Conservation (phyloP, 2,113 vertebrate species). For the Corythornis cristatus region DNA sequence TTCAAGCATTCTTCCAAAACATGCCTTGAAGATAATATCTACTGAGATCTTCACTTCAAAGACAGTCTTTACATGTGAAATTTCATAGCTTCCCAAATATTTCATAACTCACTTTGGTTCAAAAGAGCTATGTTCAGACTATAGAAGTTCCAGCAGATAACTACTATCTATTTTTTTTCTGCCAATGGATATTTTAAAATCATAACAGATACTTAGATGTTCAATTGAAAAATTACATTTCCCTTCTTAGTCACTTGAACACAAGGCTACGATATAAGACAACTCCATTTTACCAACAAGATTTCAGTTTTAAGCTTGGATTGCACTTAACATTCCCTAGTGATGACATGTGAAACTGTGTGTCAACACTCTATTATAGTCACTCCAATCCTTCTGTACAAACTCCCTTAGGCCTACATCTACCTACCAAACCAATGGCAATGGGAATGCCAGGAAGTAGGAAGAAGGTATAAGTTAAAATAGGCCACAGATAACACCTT, state of each 20-base stretch:
- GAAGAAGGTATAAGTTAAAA: neutral
- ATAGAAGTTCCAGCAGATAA: neutral
- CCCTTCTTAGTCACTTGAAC: neutral
- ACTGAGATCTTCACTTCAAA: neutral
- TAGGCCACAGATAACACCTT: neutral
- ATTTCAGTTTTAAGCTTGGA: neutral
- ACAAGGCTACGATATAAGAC: neutral
- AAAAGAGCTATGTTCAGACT: neutral
- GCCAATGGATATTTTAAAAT: neutral
- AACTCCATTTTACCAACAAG: fast-evolving
- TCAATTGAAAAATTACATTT: neutral
- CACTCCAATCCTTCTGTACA: neutral
- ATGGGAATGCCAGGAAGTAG: neutral
- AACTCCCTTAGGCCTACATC: neutral
- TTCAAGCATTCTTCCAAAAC: neutral
- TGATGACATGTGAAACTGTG: neutral
- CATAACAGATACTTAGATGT: neutral
- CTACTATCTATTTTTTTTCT: neutral
- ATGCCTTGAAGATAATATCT: neutral
- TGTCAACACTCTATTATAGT: neutral
- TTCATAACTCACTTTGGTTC: neutral
- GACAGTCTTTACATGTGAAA: neutral
- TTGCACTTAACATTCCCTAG: neutral
- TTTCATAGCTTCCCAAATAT: neutral
- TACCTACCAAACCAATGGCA: neutral